A percentile compares a stretch with the other conserved stretches of the same genome.
Conservation (phyloP, 2,113 vertebrate species). For the Acrocephalus kingi region DNA sequence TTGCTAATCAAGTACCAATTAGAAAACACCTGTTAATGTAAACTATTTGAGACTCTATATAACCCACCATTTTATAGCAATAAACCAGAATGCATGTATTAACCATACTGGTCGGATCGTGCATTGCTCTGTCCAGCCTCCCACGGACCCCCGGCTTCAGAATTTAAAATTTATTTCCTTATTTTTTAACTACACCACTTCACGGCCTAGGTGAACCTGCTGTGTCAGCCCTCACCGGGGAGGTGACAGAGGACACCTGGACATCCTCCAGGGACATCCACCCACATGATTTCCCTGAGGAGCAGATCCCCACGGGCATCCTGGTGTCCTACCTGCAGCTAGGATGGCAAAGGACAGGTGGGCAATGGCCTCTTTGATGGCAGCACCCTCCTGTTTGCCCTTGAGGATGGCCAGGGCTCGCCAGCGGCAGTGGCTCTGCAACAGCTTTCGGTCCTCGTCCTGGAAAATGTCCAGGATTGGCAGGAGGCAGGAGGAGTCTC, state of each 20-base stretch:
- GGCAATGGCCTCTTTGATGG: constrained; percentile 83
- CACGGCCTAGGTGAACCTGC: neutral
- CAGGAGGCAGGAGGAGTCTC: constrained; percentile 86
- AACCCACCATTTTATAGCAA: no score
- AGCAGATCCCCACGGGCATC: neutral
- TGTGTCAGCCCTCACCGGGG: neutral
- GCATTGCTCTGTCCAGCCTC: no score
- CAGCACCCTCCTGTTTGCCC: constrained; percentile 49
- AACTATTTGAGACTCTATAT: no score
- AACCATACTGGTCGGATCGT: no score
- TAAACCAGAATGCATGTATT: no score
- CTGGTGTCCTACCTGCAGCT: constrained; percentile 77
- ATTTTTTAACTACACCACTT: neutral
- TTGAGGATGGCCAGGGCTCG: constrained; percentile 81
- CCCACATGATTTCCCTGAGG: neutral
- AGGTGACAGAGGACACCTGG: neutral
- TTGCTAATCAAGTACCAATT: no score
- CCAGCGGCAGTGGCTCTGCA: constrained; percentile 82
- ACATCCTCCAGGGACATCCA: no score
- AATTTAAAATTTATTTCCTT: neutral
- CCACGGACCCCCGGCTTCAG: no score
- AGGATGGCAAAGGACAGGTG: constrained; percentile 93
- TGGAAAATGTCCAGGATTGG: constrained; percentile 81
- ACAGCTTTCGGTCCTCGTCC: constrained; percentile 76
- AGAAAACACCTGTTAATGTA: no score